phyloP scores from a whole-genome alignment of 2,797 vertebrate species.

The Tokudaia muenninki region DNA sequence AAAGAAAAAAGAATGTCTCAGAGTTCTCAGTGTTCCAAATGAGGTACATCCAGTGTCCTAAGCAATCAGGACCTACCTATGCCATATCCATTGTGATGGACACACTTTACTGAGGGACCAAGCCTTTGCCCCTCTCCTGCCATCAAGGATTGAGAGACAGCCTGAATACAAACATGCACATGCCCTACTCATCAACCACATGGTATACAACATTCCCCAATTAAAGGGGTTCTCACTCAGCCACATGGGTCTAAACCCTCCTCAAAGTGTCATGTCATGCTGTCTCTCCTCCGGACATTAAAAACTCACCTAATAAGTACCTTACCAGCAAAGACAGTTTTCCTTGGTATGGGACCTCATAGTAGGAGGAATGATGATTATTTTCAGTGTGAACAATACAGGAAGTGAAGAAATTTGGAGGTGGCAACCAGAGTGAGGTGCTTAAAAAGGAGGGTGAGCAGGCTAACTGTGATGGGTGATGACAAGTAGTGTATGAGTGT shows the following conservation, averaged over 20 bases:
- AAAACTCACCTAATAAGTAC: neutral
- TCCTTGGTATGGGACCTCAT: neutral
- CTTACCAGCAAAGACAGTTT: neutral
- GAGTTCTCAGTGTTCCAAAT: neutral
- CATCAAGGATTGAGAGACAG: neutral
- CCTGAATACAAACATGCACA: neutral
- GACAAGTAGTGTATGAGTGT: neutral
- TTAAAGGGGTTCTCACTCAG: neutral
- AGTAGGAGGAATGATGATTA: neutral
- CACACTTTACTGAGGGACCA: neutral
- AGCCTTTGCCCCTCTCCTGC: neutral
- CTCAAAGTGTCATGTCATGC: neutral
- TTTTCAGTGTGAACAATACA: neutral
- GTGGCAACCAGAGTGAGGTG: neutral
- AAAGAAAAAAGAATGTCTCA: neutral
- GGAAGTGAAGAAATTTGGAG: neutral
- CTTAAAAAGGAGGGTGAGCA: neutral
- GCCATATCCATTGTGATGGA: neutral
- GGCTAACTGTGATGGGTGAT: neutral
- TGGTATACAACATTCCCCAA: no score
- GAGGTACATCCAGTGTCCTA: neutral
- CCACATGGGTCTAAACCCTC: neutral
- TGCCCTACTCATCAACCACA: neutral
- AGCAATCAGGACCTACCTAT: neutral
- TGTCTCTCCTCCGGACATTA: neutral